Conservation (phyloP, 2,113 vertebrate genomes). For the Corythornis cristatus region DNA sequence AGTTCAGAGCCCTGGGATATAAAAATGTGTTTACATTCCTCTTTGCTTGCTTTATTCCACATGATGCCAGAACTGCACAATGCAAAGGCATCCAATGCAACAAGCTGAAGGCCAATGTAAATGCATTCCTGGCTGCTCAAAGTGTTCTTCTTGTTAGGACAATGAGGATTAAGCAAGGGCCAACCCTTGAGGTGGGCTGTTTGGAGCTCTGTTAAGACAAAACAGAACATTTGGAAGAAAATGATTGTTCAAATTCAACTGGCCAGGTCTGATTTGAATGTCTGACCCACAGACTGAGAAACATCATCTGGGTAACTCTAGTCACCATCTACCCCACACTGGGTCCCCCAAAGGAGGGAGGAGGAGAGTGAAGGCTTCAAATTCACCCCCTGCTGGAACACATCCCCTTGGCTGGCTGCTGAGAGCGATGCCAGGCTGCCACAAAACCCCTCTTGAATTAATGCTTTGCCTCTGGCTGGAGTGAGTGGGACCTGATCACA, state of each 20-base stretch:
- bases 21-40: conserved; percentile 15
- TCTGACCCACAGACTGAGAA: not conserved
- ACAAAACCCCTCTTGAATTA: not conserved
- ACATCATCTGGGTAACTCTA: not conserved
- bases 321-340: not conserved
- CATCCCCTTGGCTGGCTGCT: not conserved
- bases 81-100: not conserved
- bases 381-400: not conserved
- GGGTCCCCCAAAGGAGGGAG: not conserved
- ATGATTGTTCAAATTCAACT: rapidly evolving
- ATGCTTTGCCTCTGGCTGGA: not conserved
- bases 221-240: not conserved
- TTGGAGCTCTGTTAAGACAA: not conserved
- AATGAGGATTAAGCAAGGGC: not conserved
- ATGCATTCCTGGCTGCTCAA: conserved; percentile 26
- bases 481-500: not conserved
- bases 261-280: rapidly evolving
- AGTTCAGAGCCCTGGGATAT: not conserved
- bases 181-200: not conserved
- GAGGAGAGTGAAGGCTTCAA: not conserved
- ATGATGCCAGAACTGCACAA: conserved; percentile 15
- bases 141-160: not conserved
- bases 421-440: not conserved
- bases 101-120: conserved; percentile 15
- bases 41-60: not conserved